A percentile compares a stretch with the other conserved stretches of the same genome.
Conservation (phyloP, 2,113 vertebrate species). For the Marmota flaviventris region DNA sequence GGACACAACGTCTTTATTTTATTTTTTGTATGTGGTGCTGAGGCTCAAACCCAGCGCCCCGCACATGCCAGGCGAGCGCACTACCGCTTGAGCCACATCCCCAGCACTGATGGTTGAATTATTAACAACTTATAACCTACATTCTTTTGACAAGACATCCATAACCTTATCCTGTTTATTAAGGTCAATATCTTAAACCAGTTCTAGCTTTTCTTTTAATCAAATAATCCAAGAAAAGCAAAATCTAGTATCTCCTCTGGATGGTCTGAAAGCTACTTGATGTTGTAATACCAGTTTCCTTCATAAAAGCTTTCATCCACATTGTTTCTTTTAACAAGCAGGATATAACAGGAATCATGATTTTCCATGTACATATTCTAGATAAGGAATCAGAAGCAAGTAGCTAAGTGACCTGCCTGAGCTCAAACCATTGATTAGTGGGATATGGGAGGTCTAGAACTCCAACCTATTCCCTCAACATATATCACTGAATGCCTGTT, state of each 20-base stretch:
- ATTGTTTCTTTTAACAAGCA: constrained; percentile 7
- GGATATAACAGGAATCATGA: not conserved
- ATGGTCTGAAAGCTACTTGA: not conserved
- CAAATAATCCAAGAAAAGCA: not conserved
- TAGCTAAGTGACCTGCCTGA: not conserved
- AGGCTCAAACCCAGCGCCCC: no score
- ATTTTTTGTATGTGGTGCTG: no score
- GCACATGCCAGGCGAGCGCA: no score
- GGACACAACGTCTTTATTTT: no score
- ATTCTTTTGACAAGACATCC: not conserved
- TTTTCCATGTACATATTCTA: not conserved
- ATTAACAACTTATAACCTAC: not conserved
- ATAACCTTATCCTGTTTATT: not conserved
- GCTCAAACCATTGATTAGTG: not conserved
- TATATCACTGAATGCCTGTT: not conserved
- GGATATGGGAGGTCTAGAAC: not conserved
- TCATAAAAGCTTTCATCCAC: not conserved
- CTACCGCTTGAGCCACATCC: no score
- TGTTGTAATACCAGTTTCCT: not conserved
- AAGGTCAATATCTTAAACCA: not conserved
- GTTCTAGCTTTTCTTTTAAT: not conserved
- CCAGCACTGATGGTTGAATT: no score
- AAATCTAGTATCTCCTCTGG: not conserved
- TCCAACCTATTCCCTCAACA: not conserved
- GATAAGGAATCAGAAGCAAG: constrained; percentile 32